A percentile compares a stretch with the other conserved stretches of the same genome.
Conservation (phyloP, 2,888 invertebrate genomes). For the Chouioia cunea region DNA sequence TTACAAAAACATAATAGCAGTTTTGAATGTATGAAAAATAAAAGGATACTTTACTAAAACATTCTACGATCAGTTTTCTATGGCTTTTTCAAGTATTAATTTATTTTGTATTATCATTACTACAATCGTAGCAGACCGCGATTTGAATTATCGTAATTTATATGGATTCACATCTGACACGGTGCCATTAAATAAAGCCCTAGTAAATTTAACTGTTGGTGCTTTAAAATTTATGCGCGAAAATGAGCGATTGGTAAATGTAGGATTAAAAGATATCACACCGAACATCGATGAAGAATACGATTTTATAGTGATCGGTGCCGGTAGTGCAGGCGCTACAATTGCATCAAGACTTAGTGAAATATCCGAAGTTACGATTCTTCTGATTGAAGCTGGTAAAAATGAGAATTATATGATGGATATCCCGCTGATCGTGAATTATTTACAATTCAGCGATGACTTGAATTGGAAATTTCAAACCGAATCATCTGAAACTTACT, state of each 20-base stretch:
- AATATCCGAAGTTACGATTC: conserved; percentile 76
- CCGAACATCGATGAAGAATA: conserved; percentile 72
- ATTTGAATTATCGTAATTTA: conserved; percentile 17
- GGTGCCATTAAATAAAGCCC: neutral
- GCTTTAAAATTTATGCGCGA: conserved; percentile 70
- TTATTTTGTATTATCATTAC: too few relatives aligned
- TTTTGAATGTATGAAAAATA: too few relatives aligned
- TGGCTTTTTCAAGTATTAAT: too few relatives aligned
- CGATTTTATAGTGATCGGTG: conserved; percentile 84
- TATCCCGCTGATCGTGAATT: conserved; percentile 80
- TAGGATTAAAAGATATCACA: conserved; percentile 72
- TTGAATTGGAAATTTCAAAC: conserved; percentile 88
- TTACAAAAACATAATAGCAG: neutral
- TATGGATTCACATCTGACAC: conserved; percentile 22
- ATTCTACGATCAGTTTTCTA: too few relatives aligned
- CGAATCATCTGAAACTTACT: conserved; percentile 79
- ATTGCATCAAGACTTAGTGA: conserved; percentile 81
- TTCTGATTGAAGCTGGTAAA: conserved; percentile 81
- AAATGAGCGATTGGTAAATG: conserved; percentile 70
- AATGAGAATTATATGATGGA: conserved; percentile 81
- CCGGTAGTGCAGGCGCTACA: conserved; percentile 84
- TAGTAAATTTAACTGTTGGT: conserved; percentile 28
- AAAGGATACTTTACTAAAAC: too few relatives aligned
- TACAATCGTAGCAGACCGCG: too few relatives aligned
- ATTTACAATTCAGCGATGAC: conserved; percentile 76